A percentile compares a stretch with the other conserved stretches of the same genome.
phyloP scores from a whole-genome alignment of 1,140 invertebrate species.

The Paraescarpia echinospica region DNA sequence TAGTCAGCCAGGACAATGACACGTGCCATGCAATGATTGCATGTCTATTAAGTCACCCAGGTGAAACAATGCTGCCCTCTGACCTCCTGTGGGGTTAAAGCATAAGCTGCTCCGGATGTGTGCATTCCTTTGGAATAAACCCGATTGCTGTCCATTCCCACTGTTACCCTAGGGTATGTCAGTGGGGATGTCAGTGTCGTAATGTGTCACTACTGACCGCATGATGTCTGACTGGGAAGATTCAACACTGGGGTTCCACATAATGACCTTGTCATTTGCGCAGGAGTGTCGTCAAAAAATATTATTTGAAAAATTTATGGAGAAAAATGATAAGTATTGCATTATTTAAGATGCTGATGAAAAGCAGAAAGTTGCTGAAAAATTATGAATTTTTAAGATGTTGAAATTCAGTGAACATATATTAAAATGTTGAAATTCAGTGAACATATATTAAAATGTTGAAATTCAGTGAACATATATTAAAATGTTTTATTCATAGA shows the following conservation, averaged over 20 bases:
- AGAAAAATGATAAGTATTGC: too few species aligned
- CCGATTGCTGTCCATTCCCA: not conserved
- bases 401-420: too few species aligned
- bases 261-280: not conserved
- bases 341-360: too few species aligned
- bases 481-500: too few species aligned
- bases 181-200: not conserved
- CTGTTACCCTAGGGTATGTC: not conserved
- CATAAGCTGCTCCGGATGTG: not conserved
- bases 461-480: too few species aligned
- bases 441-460: too few species aligned
- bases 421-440: too few species aligned
- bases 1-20: not conserved
- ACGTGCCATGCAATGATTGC: not conserved
- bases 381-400: too few species aligned
- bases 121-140: not conserved
- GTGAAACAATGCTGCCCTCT: not conserved
- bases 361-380: too few species aligned
- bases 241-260: too few species aligned
- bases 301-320: not conserved
- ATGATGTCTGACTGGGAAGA: not conserved
- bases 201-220: not conserved
- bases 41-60: not conserved
- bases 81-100: not conserved
- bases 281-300: not conserved